These are phyloP conservation scores for Pantherophis vulpinus DNA, from an alignment of 2,797 vertebrate species.

Conservation along the genomic window DNA sequence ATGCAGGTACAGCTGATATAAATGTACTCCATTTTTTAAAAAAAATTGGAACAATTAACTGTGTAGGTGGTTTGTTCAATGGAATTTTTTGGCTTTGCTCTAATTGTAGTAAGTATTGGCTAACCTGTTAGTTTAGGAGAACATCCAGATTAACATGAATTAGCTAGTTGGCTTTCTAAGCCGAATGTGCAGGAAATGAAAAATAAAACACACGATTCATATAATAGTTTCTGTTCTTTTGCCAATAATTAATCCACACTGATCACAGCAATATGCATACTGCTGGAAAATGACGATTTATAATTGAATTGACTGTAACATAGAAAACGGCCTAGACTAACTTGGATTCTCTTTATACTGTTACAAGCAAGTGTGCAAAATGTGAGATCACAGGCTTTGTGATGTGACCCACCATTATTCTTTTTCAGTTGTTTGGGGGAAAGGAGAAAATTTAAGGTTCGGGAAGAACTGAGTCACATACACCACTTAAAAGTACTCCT, in stretches of 20 bases:
- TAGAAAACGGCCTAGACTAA: background rate
- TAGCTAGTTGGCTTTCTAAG: background rate
- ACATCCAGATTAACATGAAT: constrained; percentile 29
- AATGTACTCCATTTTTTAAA: constrained; percentile 50
- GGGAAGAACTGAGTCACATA: background rate
- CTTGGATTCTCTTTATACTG: background rate
- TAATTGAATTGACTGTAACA: background rate
- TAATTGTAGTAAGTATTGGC: constrained; percentile 24
- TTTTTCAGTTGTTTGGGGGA: background rate
- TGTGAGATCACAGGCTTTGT: background rate
- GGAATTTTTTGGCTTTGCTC: constrained; percentile 27
- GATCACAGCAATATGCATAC: background rate
- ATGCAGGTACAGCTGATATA: constrained; percentile 49
- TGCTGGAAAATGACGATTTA: background rate
- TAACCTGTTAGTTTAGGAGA: constrained; percentile 18
- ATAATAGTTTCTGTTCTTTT: background rate
- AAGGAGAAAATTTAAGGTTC: background rate
- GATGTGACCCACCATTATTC: background rate
- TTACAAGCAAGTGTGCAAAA: background rate
- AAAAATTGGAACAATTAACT: constrained; percentile 10
- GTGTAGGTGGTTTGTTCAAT: constrained; percentile 56
- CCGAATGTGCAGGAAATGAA: background rate
- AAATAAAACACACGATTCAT: background rate
- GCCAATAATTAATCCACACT: background rate
- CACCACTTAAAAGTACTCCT: background rate